phyloP scores from a whole-genome alignment of 2,113 vertebrate genomes.

The Xenopus laevis region DNA sequence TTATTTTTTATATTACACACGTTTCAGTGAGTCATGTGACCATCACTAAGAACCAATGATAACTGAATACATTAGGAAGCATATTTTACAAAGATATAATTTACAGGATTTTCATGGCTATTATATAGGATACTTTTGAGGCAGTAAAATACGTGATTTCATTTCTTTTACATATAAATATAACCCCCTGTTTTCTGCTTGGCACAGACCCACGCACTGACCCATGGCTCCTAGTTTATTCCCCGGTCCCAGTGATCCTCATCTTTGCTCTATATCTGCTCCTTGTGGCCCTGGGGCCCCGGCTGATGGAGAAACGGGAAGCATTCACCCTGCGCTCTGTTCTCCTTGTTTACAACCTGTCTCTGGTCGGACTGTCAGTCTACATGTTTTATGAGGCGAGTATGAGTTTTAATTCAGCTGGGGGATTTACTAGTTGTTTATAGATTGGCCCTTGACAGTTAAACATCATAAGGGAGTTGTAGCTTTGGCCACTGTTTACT shows the following conservation, averaged over 20 bases:
- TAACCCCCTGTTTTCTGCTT: constrained; percentile 6
- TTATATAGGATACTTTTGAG: neutral
- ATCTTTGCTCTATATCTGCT: constrained; percentile 60
- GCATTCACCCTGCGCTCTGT: constrained; percentile 54
- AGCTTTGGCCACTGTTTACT: no score
- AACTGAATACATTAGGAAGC: no score
- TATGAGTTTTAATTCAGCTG: neutral
- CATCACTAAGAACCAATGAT: no score
- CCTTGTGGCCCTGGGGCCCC: constrained; percentile 57
- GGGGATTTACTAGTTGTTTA: no score
- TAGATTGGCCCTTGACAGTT: no score
- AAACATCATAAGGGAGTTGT: no score
- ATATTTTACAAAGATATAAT: neutral
- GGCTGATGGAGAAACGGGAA: constrained; percentile 49
- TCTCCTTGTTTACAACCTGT: constrained; percentile 61
- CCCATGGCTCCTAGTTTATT: constrained; percentile 62
- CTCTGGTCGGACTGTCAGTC: constrained; percentile 60
- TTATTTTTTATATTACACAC: no score
- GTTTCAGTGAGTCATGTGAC: no score
- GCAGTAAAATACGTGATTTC: neutral
- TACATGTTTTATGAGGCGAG: constrained; percentile 71
- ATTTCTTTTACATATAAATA: no score
- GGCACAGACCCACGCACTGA: constrained; percentile 67
- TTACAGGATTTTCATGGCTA: neutral
- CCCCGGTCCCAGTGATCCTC: constrained; percentile 54